A percentile compares a stretch with the other conserved stretches of the same genome.
Conservation (phyloP, 1,140 invertebrate species). For the Coelopa frigida region DNA sequence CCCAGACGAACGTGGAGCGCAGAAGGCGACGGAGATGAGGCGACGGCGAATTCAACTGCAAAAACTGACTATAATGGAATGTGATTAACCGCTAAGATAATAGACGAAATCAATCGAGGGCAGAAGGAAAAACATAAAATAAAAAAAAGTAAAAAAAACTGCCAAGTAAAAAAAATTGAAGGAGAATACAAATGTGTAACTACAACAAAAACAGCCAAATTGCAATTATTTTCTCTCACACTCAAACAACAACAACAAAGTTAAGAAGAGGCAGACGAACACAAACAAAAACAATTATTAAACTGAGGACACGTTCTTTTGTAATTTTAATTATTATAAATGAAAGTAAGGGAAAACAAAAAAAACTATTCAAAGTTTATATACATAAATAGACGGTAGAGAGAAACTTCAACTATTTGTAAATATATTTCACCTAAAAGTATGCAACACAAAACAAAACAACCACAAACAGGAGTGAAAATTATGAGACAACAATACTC, state of each 20-base stretch:
- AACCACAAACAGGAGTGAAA: too few relatives aligned
- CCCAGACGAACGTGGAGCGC: too few relatives aligned
- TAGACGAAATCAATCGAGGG: not conserved
- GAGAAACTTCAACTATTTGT: slow-evolving; percentile 9
- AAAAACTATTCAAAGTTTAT: slow-evolving; percentile 1
- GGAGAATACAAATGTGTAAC: slow-evolving; percentile 7
- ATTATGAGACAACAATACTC: too few relatives aligned
- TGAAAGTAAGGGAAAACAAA: not conserved
- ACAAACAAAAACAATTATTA: too few relatives aligned
- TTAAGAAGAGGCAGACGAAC: not conserved
- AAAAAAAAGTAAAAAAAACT: not conserved
- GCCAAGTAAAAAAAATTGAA: slow-evolving; percentile 2
- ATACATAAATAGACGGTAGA: not conserved
- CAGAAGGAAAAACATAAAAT: not conserved
- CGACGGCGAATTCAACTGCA: not conserved
- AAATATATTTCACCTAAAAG: too few relatives aligned
- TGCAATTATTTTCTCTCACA: slow-evolving; percentile 5
- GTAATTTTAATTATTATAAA: slow-evolving; percentile 7
- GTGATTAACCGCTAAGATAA: slow-evolving; percentile 2
- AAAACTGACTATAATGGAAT: slow-evolving; percentile 9
- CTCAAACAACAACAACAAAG: not conserved
- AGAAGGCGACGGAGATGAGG: too few relatives aligned
- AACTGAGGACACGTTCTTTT: too few relatives aligned
- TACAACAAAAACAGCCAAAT: slow-evolving; percentile 2
- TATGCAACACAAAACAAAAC: too few relatives aligned